Evolutionary conservation across 2,888 invertebrate species (phyloP).

Genomic region (Himalopsyche kuldschensis): DNA sequence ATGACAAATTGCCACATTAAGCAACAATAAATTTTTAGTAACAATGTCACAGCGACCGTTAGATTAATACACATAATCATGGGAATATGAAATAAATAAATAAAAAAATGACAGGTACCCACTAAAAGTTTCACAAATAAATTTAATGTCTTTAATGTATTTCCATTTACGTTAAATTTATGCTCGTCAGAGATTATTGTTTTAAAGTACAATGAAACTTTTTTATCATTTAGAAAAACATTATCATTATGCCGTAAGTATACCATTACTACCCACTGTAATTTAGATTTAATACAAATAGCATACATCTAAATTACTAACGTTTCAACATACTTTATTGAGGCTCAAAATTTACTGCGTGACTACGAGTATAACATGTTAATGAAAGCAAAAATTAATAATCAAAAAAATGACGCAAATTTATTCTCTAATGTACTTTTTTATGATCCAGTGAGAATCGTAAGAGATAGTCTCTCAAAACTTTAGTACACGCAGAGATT

Average conservation of each 20-base stretch:
- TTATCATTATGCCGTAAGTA: background rate
- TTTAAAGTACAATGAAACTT: background rate
- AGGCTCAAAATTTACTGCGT: no score
- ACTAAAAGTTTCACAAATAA: background rate
- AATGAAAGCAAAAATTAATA: no score
- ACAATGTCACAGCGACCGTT: background rate
- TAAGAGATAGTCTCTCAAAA: no score
- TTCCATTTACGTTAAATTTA: background rate
- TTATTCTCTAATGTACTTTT: no score
- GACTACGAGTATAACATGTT: no score
- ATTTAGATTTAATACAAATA: background rate
- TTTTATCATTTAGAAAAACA: background rate
- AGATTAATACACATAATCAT: background rate
- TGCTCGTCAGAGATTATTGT: background rate
- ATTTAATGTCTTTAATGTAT: background rate
- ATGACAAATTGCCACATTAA: background rate
- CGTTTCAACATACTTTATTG: no score
- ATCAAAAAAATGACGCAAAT: no score
- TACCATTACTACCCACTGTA: background rate
- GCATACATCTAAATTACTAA: no score
- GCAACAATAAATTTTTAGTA: background rate
- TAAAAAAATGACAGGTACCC: background rate
- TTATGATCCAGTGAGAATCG: no score
- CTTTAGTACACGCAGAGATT: no score
- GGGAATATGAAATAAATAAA: background rate